A percentile compares a stretch with the other conserved stretches of the same genome.
Evolutionary conservation across 2,888 invertebrate genomes (phyloP).

Genomic region (Deilephila porcellus): DNA sequence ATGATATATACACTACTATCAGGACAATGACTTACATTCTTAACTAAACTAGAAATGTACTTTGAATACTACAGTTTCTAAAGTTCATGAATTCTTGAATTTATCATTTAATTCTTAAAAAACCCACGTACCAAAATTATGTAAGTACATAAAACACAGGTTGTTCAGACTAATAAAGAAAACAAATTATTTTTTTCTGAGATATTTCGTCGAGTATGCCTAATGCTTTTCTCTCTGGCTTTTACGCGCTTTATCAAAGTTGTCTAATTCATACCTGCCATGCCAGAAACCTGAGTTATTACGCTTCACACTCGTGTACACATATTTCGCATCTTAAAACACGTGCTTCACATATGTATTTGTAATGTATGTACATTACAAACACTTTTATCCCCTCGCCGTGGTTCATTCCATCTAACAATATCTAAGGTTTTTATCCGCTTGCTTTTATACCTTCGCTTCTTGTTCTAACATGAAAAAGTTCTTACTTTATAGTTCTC

Average conservation of each 20-base stretch:
- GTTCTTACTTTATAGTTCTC: slow-evolving; percentile 31
- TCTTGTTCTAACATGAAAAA: slow-evolving; percentile 24
- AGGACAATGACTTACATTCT: too few relatives aligned
- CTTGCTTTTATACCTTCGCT: slow-evolving; percentile 13
- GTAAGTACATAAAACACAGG: too few relatives aligned
- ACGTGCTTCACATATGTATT: slow-evolving; percentile 13
- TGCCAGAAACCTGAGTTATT: slow-evolving; percentile 12
- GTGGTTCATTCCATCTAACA: slow-evolving; percentile 4
- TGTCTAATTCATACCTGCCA: slow-evolving; percentile 11
- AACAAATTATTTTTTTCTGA: background rate
- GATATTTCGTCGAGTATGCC: background rate
- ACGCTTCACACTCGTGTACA: slow-evolving; percentile 13
- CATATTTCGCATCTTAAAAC: slow-evolving; percentile 24
- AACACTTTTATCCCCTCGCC: background rate
- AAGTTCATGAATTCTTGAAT: too few relatives aligned
- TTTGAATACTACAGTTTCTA: too few relatives aligned
- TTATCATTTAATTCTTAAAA: too few relatives aligned
- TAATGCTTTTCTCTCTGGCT: background rate
- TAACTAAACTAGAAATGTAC: too few relatives aligned
- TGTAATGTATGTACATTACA: slow-evolving; percentile 4
- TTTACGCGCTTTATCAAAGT: slow-evolving; percentile 16
- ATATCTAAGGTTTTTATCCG: slow-evolving; percentile 4
- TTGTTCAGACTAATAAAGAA: background rate
- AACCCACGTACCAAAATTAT: too few relatives aligned
- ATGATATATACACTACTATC: too few relatives aligned